Base-by-base conservation (phyloP, 2,888 invertebrate genomes). In the Alloplasta piceator region DNA sequence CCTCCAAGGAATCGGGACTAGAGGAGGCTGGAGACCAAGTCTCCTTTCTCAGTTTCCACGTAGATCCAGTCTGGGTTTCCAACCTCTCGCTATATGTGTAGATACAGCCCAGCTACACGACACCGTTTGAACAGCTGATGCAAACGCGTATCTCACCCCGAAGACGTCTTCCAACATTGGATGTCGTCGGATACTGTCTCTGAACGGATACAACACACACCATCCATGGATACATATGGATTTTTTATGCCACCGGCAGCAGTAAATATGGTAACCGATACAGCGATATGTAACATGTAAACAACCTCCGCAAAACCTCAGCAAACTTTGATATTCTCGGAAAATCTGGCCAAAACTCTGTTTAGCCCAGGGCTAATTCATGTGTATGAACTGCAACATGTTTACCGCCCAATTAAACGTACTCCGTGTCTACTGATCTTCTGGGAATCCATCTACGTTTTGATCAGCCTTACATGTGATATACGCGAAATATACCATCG, bases 41-140 rank as follows among this genome's bases (percentile, higher is more conserved):
- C 26, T 48, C 48, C 52, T 52, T 52, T 12, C 52, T 14, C 12
- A 12, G 16, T 14, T 52, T 52, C 26, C 52, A 12, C 14, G 52
- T 14, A 16, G 52, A 14, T 52, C 52, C 16, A 52, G 14, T 6
- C 12, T 6, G 52, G 7, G 52, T 14, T 52, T 52, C 52, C 0
- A 12, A 6, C 14, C n/a, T 12, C 26, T 26, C 26, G 26, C 26
- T 26, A 26, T 3, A 26, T 5, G 6, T 5, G 6, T 52, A n/a
- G 14, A 5, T 14, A 14, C 16, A 6, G 3, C 26, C 26, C 26
- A 26, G 26, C 26, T 14, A 52, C 14, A 50, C 58, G 43, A 63
- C 12, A 41, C 43, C 50, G 63, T 77, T 76, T 80, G 55, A 63
- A 73, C 80, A 76, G 76, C n/a, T 48, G 43, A 46, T 68, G 58